phyloP scores from a whole-genome alignment of 2,113 vertebrate species.

The Globicephala melas region DNA sequence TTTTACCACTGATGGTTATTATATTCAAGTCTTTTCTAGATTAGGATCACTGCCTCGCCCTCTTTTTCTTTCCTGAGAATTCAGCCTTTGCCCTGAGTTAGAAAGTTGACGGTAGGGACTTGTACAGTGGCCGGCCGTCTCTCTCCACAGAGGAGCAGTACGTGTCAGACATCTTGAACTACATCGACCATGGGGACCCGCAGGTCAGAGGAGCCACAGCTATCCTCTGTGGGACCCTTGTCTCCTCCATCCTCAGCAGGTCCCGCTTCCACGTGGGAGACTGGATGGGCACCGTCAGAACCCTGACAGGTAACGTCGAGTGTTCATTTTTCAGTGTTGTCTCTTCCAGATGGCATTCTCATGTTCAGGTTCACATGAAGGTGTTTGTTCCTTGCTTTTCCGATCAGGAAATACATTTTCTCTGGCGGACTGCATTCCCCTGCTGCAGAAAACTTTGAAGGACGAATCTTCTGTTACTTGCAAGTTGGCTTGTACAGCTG shows the following conservation, averaged over 20 bases:
- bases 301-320: constrained; percentile 84
- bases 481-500: constrained; percentile 94
- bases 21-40: not conserved
- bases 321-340: not conserved
- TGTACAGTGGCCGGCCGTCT: not conserved
- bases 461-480: constrained; percentile 97
- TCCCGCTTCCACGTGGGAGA: constrained; percentile 90
- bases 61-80: not conserved
- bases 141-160: constrained; percentile 92
- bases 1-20: not conserved
- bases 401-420: constrained; percentile 89
- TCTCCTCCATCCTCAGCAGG: constrained; percentile 90
- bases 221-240: constrained; percentile 92
- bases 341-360: not conserved
- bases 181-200: constrained; percentile 93
- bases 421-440: constrained; percentile 90
- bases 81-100: not conserved
- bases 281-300: constrained; percentile 88
- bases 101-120: not conserved
- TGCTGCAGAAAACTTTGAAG: constrained; percentile 89
- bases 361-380: rapidly evolving
- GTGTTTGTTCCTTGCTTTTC: not conserved
- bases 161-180: constrained; percentile 91
- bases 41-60: rapidly evolving
- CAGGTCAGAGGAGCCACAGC: constrained; percentile 96